Percentiles rank a stretch among this genome's conserved stretches.
Conservation (phyloP, 2,113 vertebrate species). For the Channa maculata region DNA sequence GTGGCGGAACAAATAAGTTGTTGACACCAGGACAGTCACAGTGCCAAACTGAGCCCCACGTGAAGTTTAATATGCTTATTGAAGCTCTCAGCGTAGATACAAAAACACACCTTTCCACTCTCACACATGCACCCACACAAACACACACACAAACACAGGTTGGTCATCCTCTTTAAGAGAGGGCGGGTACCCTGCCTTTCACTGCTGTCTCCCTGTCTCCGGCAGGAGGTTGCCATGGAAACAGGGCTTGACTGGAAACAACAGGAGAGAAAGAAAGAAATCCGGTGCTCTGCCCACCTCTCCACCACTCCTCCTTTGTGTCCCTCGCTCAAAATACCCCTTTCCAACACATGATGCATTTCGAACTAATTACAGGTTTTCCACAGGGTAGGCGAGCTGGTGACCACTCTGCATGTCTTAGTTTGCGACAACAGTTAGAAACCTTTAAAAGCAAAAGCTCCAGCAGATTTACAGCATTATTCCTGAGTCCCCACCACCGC, state of each 20-base stretch:
- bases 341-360: conserved; percentile 64
- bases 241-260: conserved; percentile 87
- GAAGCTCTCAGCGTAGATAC: conserved; percentile 45
- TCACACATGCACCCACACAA: conserved; percentile 19
- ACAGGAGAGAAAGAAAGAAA: conserved; percentile 84
- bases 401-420: conserved; percentile 69
- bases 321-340: conserved; percentile 74
- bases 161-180: conserved; percentile 81
- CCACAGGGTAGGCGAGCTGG: conserved; percentile 54
- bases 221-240: conserved; percentile 86
- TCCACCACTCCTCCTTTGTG: conserved; percentile 81
- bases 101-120: conserved; percentile 11
- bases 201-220: conserved; percentile 82
- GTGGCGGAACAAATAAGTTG: conserved; percentile 18
- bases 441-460: conserved; percentile 68
- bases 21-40: not conserved
- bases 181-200: conserved; percentile 83
- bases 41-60: not conserved
- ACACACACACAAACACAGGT: conserved; percentile 70
- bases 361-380: conserved; percentile 80
- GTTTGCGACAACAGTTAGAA: conserved; percentile 51
- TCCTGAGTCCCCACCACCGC: conserved; percentile 25
- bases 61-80: conserved; percentile 34
- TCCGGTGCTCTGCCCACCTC: conserved; percentile 83
- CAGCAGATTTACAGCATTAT: conserved; percentile 51